Evolutionary conservation across 2,888 invertebrate species (phyloP), one percentile per base, ranked within the genome.

Genomic region (Drosophila nr. medialis): DNA sequence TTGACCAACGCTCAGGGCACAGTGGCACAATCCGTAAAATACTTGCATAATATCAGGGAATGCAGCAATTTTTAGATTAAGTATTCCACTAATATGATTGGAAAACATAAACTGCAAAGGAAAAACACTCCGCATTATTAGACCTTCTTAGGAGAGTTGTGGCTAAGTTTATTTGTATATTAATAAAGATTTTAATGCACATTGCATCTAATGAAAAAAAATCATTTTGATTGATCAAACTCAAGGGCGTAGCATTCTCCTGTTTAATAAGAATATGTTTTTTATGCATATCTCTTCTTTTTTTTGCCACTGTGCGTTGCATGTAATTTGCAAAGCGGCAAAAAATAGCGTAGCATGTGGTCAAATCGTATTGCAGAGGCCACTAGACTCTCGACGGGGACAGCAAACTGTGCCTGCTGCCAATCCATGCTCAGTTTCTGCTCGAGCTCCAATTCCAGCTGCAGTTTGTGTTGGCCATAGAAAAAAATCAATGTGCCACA

Each of bases 401-500:
- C 49, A 45, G 60, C n/a, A 34, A 55, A 55, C 48, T 38, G 38
- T 53, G 27, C 60, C 61, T 40, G 55, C 42, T 58, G 29, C 45
- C 61, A 59, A 29, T 58, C 60, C 51, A 30, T 48, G 59, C 54
- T 45, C 42, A 40, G 24, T 53, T 53, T 13, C 56, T 42, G 48
- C 29, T 59, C 24, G 51, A 38, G 48, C 72, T 55, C 38, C 61
- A 42, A 21, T 36, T 61, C 45, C 55, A 45, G 38, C 65, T 54
- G 61, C 72, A 61, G 61, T 59, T 63, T 51, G 45, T 53, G 54
- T 56, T 59, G 59, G 34, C 42, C 54, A 65, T 59, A 62, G 69
- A 72, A 86, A 84, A 80, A 83, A 84, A 88, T 84, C 86, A 88
- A 84, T 88, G 89, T 64, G 74, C 71, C 68, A 67, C 70, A 71